These are phyloP conservation scores for Xiphydria camelus DNA, from an alignment of 2,888 invertebrate genomes.

Conservation along the genomic window DNA sequence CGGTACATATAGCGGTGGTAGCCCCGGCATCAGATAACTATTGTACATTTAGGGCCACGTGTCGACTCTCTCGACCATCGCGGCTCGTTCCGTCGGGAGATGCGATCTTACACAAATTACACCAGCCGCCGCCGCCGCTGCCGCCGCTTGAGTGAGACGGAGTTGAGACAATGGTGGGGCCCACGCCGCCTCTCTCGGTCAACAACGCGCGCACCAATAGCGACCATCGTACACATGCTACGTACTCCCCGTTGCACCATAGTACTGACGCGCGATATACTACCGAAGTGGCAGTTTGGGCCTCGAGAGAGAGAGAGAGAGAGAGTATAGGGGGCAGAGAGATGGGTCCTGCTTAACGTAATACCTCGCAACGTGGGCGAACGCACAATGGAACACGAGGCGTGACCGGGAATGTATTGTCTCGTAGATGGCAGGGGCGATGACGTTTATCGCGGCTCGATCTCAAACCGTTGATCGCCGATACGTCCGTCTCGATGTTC, in stretches of 20 bases:
- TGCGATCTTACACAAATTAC: slow-evolving; percentile 12
- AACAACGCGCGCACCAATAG: not conserved
- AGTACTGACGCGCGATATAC: too few species aligned
- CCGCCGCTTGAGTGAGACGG: not conserved
- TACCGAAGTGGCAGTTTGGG: not conserved
- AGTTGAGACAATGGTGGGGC: not conserved
- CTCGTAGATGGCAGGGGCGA: not conserved
- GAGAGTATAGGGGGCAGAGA: too few species aligned
- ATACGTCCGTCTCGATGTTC: too few species aligned
- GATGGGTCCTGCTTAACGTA: not conserved
- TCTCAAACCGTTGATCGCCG: too few species aligned
- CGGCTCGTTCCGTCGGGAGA: slow-evolving; percentile 3
- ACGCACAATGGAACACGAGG: slow-evolving; percentile 2
- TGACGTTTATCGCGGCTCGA: not conserved
- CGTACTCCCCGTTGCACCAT: too few species aligned
- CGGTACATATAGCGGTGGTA: too few species aligned
- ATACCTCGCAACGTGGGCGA: not conserved
- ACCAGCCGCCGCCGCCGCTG: too few species aligned
- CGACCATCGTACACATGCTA: too few species aligned
- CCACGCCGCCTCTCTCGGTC: not conserved
- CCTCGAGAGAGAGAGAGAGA: too few species aligned
- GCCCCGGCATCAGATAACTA: not conserved
- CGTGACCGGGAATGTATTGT: slow-evolving; percentile 1
- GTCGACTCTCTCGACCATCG: not conserved
- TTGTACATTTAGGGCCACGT: not conserved